A percentile compares a stretch with the other conserved stretches of the same genome.
Evolutionary conservation across 1,140 invertebrate genomes (phyloP).

Genomic region (Lepidurus apus): DNA sequence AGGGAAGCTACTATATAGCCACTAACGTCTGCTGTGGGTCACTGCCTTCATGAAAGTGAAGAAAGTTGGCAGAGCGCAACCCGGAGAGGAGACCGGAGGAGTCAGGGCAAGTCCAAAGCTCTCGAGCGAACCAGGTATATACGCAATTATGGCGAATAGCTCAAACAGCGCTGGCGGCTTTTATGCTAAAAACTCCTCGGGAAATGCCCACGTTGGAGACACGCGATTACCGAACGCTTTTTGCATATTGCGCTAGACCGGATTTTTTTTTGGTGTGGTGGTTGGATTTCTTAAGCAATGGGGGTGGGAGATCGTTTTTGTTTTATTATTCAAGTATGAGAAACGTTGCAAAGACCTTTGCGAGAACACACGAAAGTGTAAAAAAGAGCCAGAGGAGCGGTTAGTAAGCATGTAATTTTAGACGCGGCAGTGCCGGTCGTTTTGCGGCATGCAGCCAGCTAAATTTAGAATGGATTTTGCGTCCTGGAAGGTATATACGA

Average conservation of each 20-base stretch:
- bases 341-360: neutral
- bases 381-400: neutral
- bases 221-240: neutral
- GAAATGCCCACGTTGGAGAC: neutral
- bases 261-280: neutral
- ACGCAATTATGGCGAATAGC: neutral
- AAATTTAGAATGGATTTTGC: neutral
- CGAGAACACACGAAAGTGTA: neutral
- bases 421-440: neutral
- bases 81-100: neutral
- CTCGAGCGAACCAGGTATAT: neutral
- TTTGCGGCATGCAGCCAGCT: conserved; percentile 8
- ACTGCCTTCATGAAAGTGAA: conserved; percentile 4
- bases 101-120: neutral
- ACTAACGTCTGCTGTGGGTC: neutral
- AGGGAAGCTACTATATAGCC: neutral
- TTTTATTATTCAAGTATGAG: neutral
- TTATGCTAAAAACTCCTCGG: neutral
- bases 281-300: neutral
- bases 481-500: neutral
- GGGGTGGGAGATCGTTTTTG: too few relatives aligned
- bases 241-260: neutral
- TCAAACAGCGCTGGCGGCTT: neutral
- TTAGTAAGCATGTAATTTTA: conserved; percentile 22
- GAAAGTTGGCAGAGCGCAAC: neutral